Base-by-base conservation (phyloP, 2,888 invertebrate genomes). In the Drosophila phalerata region DNA sequence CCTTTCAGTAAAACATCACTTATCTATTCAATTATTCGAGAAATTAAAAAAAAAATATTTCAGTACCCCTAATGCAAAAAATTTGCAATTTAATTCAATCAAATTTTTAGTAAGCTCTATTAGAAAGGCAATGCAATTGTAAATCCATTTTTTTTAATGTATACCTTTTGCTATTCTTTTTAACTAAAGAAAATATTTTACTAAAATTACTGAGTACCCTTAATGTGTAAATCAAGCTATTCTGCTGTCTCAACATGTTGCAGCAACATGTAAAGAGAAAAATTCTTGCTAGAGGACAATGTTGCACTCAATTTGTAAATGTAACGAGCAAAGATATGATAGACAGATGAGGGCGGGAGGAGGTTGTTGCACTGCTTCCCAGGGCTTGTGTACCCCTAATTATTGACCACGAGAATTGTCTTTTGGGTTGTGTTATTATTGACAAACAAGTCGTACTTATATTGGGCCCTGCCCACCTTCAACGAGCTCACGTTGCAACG, bases 381-480 rank as follows among this genome's bases (percentile, higher is more conserved):
- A 65, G 58, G 57, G 42, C 13, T 15, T 32, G 37, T 30, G 15
- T 28, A 43, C 30, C 37, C 51, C 55, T 71, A 71, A 74, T 75
- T 75, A 52, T 58, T 52, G 76, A 17, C 19, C 43, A 37, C 22
- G 22, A 51, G 57, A 58, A 69, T 69, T 69, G 73, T 73, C 65
- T 65, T 69, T 60, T 51, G 47, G 65, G 32, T 25, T 43, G 49
- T 55, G 45, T 73, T 67, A 67, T 73, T 72, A 75, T 75, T 76
- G 74, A 75, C 75, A 75, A 76, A 75, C 75, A 77, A 73, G 77
- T 61, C 43, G 66, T 58, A 74, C 68, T 74, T 71, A 79, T 68
- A 55, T 76, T 48, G 72, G 61, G 40, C 37, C 17, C 43, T n/a
- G 61, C 66, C 61, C 47, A 43, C 49, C 68, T 58, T 71, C 70